Base-by-base conservation (phyloP, 2,888 invertebrate species). In the Oligia strigilis region DNA sequence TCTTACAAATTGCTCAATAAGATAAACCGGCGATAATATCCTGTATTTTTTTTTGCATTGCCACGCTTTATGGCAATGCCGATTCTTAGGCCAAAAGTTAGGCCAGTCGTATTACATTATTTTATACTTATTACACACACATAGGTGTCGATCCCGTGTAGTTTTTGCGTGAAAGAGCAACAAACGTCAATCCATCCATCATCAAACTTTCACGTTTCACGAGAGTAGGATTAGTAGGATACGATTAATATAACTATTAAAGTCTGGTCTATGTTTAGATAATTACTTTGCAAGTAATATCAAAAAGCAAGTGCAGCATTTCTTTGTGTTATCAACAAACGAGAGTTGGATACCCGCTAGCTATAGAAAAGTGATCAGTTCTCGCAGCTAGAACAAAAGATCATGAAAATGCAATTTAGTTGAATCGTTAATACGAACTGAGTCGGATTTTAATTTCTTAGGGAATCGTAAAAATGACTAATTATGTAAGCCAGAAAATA, bases 1-100 rank as follows among this genome's bases (percentile, higher is more conserved):
- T 82, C 82, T 74, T 43, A 73, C 81, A 85, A 88, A 88, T 88
- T 88, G 85, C 81, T 72, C 87, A 83, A 80, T 65, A 85, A 85
- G 85, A 88, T 88, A 84, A 84, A 88, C 79, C 67, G 79, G 72
- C 78, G 79, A 82, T 78, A 65, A 87, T 84, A 82, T 87, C 72
- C 87, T 83, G 75, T 81, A 82, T 85, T 84, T 69, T 74, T 76
- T 85, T 85, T 83, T 71, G 64, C 49, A 14, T 52, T 52, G 17
- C 52, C 17, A 52, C 52, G 52, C 6, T 52, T 5, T 17, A 52
- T 6, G 52, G 52, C 52, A 52, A 52, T 52, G 40, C 40, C 40
- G 5, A 40, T 40, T 6, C 40, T 40, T 40, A 6, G 40, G 40
- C 40, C 40, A 40, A 40, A 5, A 4, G 40, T 40, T 29, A 40